Base-by-base conservation (phyloP, 2,888 invertebrate genomes). In the Callyntrura sp. region DNA sequence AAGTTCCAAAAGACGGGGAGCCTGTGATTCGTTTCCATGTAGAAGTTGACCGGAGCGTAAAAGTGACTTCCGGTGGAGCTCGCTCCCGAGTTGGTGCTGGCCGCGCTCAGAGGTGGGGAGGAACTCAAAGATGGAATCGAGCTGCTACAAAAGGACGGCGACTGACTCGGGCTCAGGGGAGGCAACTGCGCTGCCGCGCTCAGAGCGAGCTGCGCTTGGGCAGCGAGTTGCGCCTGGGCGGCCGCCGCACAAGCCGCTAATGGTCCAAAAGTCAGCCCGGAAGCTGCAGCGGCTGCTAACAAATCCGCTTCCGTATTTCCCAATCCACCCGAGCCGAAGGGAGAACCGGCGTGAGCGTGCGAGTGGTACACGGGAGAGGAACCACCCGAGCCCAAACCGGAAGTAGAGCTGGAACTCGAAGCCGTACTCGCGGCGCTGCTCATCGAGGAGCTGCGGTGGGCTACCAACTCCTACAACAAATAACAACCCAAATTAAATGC, bases 1-100 rank as follows among this genome's bases (percentile, higher is more conserved):
- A 91, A 57, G 48, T 91, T 91, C 88, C 89, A 91, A 28, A 91
- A 91, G 17, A 91, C 91, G 5, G 91, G 91, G 25, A 91, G 91
- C 23, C 91, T 84, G 17, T 84, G 65, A 45, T 79, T 89, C 9
- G 35, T 25, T 45, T 89, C 89, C 79, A 89, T 78, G 84, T 89
- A 89, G 23, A 89, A 78, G 78, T 89, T 89, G 12, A 89, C 68
- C 5, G 89, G 89, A 9, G 78, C 84, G 45, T 89, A 89, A 55
- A 84, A 79, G 35, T 88, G 88, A 6, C 83, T 12, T 0, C 68
- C 81, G 0, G 68, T 25, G 62, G 78, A 43, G 81, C 81, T 82
- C 35, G 62, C 65, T n/a, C 60, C 17, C 14, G 83, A 83, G 20
- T 62, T 45, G 0, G 48, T 84, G 14, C 51, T 51, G 0, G 57